A percentile compares a stretch with the other conserved stretches of the same genome.
Conservation (phyloP, 1,140 invertebrate species). For the Microplitis demolitor region DNA sequence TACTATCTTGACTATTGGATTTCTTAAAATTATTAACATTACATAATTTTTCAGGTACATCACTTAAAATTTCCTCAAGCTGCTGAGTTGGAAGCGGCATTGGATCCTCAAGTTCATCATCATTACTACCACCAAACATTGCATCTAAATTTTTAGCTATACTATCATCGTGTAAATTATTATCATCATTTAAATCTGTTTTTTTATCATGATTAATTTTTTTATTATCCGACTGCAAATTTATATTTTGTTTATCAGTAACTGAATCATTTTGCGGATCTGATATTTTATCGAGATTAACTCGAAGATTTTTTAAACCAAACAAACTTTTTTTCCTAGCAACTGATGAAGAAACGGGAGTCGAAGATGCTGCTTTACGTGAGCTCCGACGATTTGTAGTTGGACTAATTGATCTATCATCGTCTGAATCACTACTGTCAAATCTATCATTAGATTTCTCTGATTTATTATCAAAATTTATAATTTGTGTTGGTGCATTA, state of each 20-base stretch:
- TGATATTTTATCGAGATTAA: no score
- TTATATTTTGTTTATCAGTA: no score
- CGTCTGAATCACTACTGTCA: background rate
- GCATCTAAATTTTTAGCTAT: conserved; percentile 42
- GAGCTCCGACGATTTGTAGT: background rate
- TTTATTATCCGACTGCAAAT: background rate
- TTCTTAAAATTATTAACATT: background rate
- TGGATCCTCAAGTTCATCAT: conserved; percentile 19
- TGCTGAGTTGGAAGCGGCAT: conserved; percentile 37
- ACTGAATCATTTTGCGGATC: no score
- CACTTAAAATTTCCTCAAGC: conserved; percentile 36
- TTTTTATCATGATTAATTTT: background rate
- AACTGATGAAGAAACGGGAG: no score
- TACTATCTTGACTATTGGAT: background rate
- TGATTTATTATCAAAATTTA: background rate
- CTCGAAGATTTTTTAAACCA: no score
- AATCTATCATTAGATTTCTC: background rate
- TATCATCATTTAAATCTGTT: background rate
- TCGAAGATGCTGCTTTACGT: no score
- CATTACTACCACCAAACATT: conserved; percentile 37
- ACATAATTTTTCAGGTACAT: conserved; percentile 22
- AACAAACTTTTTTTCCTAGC: no score
- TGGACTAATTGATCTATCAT: background rate
- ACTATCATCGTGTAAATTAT: conserved; percentile 35
- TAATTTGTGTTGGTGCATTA: conserved; percentile 33